A percentile compares a stretch with the other conserved stretches of the same genome.
Conservation (phyloP, 2,888 invertebrate species). For the Ariolimax columbianus region DNA sequence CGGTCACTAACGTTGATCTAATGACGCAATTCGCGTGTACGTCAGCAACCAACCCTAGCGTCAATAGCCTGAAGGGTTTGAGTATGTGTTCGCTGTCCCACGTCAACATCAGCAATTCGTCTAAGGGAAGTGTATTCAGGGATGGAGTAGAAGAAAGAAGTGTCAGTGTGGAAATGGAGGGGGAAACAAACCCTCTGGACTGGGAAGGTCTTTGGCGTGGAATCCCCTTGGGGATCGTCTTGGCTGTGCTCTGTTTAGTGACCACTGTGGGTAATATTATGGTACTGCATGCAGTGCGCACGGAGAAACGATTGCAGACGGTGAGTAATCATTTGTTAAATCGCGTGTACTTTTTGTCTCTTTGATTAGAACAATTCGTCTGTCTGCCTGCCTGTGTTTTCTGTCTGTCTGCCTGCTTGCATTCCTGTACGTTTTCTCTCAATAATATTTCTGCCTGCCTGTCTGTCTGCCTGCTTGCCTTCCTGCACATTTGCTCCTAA, state of each 20-base stretch:
- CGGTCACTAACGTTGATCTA: background rate
- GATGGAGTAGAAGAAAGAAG: background rate
- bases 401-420: too few species aligned
- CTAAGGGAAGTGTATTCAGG: background rate
- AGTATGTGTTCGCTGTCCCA: background rate
- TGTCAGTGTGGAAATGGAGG: background rate
- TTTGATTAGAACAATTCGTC: too few species aligned
- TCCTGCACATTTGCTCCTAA: too few species aligned
- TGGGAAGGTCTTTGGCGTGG: slow-evolving; percentile 64
- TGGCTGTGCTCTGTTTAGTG: slow-evolving; percentile 78
- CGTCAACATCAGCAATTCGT: slow-evolving; percentile 16
- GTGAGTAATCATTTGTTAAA: slow-evolving; percentile 69
- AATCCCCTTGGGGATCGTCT: slow-evolving; percentile 76
- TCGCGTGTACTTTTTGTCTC: too few species aligned
- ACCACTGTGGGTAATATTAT: slow-evolving; percentile 80
- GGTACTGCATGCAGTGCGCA: slow-evolving; percentile 80
- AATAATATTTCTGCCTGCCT: too few species aligned
- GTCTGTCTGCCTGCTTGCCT: too few species aligned
- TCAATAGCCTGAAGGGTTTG: background rate
- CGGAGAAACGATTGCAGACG: slow-evolving; percentile 80
- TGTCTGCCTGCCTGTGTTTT: too few species aligned
- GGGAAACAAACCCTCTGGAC: background rate
- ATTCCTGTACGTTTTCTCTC: too few species aligned
- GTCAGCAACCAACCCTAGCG: background rate
- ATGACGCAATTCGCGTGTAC: background rate